These are phyloP conservation scores for Aplidium turbinatum DNA, from an alignment of 23 tunicate genomes.

Conservation along the genomic window DNA sequence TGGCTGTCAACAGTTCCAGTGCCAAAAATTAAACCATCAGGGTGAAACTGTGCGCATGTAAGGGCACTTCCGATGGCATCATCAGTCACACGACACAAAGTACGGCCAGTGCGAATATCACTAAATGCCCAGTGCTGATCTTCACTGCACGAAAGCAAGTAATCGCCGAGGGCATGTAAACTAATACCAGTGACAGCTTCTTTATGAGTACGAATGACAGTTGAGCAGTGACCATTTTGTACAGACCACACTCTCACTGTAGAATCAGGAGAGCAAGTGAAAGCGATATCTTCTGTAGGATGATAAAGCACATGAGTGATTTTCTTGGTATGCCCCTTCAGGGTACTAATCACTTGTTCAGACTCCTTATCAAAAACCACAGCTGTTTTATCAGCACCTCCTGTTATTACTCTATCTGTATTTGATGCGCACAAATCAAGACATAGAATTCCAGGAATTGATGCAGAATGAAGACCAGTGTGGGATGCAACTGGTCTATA, in stretches of 20 bases:
- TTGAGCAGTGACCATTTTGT: constrained; percentile 69
- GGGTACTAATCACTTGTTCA: constrained; percentile 82
- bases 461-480: constrained; percentile 98
- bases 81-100: constrained; percentile 82
- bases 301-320: constrained; percentile 80
- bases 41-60: constrained; percentile 96
- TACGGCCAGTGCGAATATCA: constrained; percentile 75
- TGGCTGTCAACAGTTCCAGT: constrained; percentile 96
- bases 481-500: constrained; percentile 80
- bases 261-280: constrained; percentile 81
- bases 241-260: constrained; percentile 92
- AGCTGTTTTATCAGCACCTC: constrained; percentile 96
- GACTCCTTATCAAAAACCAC: constrained; percentile 89
- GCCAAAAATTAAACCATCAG: constrained; percentile 98
- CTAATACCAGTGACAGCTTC: constrained; percentile 95
- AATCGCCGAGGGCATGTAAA: constrained; percentile 89
- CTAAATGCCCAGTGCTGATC: constrained; percentile 98
- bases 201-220: constrained; percentile 89
- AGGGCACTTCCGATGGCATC: constrained; percentile 85
- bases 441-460: constrained; percentile 92
- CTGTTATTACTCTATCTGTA: constrained; percentile 87
- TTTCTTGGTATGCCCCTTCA: constrained; percentile 89
- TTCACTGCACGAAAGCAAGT: constrained; percentile 79
- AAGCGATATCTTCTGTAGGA: constrained; percentile 76
- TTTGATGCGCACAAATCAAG: constrained; percentile 79